These are phyloP conservation scores for Xiphorhynchus erythropygius DNA, from an alignment of 2,797 vertebrate species.

Conservation along the genomic window DNA sequence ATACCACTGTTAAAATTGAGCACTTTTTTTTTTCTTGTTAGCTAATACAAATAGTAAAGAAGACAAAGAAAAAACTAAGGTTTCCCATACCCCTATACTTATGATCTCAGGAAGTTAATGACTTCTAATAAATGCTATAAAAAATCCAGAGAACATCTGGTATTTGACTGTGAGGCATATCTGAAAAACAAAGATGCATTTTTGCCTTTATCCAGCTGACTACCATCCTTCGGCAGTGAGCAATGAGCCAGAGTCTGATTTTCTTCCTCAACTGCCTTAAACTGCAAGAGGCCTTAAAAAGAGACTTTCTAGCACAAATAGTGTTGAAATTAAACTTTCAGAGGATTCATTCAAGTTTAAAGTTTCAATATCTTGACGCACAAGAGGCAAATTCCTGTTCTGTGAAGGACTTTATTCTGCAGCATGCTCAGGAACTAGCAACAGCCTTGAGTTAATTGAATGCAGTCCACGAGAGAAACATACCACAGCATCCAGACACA, in stretches of 20 bases:
- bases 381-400: constrained; percentile 12
- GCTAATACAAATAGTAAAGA: neutral
- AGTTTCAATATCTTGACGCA: constrained; percentile 8
- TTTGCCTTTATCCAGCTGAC: neutral
- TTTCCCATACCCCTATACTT: neutral
- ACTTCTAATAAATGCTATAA: neutral
- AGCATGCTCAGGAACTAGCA: neutral
- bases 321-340: constrained; percentile 32
- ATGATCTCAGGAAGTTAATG: neutral
- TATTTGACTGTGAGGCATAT: neutral
- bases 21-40: neutral
- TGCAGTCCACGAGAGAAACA: neutral
- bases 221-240: neutral
- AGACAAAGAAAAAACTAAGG: neutral
- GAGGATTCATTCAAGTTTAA: neutral
- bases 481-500: neutral
- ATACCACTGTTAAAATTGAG: neutral
- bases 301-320: neutral
- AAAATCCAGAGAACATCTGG: neutral
- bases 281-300: neutral
- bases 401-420: neutral
- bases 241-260: neutral
- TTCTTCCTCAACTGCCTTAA: neutral
- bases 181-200: neutral
- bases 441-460: constrained; percentile 59